These are phyloP conservation scores for Arvicola amphibius DNA, from an alignment of 2,797 vertebrate species.

Conservation along the genomic window DNA sequence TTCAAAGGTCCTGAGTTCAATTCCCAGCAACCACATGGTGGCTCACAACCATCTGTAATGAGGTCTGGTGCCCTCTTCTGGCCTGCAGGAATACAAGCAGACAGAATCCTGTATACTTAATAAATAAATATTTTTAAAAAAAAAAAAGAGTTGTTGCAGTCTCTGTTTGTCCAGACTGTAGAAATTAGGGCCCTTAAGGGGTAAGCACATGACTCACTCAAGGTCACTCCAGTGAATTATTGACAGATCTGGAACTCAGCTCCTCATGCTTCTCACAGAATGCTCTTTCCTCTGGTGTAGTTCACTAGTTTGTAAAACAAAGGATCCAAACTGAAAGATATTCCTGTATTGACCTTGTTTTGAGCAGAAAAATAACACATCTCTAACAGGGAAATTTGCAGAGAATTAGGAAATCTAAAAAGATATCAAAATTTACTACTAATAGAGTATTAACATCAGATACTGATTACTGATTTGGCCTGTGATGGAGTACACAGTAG, in stretches of 20 bases:
- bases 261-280: neutral
- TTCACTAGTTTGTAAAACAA: neutral
- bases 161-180: conserved; percentile 18
- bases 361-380: neutral
- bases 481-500: neutral
- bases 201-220: neutral
- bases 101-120: too few relatives aligned
- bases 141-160: conserved; percentile 17
- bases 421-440: neutral
- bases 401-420: conserved; percentile 3
- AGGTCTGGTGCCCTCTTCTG: too few relatives aligned
- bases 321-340: neutral
- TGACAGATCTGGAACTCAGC: conserved; percentile 40
- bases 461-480: conserved; percentile 12
- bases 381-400: neutral
- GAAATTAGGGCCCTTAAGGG: conserved; percentile 40
- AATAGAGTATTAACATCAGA: conserved; percentile 15
- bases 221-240: conserved; percentile 34
- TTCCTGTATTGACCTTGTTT: neutral
- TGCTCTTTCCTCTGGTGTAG: neutral
- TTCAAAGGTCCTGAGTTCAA: too few relatives aligned
- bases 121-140: too few relatives aligned
- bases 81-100: too few relatives aligned
- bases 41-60: too few relatives aligned
- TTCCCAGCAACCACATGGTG: too few relatives aligned